Base-by-base conservation (phyloP, 2,888 invertebrate genomes). In the Dione juno region DNA sequence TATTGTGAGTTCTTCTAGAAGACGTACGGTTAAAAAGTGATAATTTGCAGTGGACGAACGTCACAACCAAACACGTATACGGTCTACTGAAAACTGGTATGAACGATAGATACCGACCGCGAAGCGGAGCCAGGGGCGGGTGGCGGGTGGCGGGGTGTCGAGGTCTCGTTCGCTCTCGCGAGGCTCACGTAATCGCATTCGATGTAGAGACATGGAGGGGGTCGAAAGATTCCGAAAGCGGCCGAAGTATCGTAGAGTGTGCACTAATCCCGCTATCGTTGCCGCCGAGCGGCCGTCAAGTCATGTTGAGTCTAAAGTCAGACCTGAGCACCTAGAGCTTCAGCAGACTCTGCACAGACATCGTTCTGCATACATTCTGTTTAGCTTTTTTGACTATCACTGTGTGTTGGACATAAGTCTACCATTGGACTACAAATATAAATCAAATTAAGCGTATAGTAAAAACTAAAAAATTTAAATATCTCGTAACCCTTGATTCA, bases 1-100 rank as follows among this genome's bases (percentile, higher is more conserved):
- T 66, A 16, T 82, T 76, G 77, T 82, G 74, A 83, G 81, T 85
- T 85, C 82, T 84, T 83, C 77, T 79, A 79, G 81, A 73, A 80
- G 78, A 84, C 85, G 83, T 84, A 87, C 91, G 90, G 89, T 88
- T 89, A 85, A 80, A 85, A 87, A 90, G 50, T 88, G 86, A 80
- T 82, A 81, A 83, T 81, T 77, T 78, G 76, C 77, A 71, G 57
- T 75, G 59, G 75, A 79, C 72, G 80, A 77, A 77, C 80, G 69
- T 81, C 76, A 73, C 85, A 73, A 77, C 81, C 83, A 76, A 81
- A 75, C 80, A 72, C 81, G 66, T 74, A 74, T 77, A 79, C 79
- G 80, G 81, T 82, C 84, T 84, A 85, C 83, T 83, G 84, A 82
- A 86, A 89, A 92, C 92, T 90, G 86, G 69, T 71, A 70, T 72